These are phyloP conservation scores for Heterodera schachtii DNA, from an alignment of 1,140 invertebrate genomes.

Conservation along the genomic window DNA sequence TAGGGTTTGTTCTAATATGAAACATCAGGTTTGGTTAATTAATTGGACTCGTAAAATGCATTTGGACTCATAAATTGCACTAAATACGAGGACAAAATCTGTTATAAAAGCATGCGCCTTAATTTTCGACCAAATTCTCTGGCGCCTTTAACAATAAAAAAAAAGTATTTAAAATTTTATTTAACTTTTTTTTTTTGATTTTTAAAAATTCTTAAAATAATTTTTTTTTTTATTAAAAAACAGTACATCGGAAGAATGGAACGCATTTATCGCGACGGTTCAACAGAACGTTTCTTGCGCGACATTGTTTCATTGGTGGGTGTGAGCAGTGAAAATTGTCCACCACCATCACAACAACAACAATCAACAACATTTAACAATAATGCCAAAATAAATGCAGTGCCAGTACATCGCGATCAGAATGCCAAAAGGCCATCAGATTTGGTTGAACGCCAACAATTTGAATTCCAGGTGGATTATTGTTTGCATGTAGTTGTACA, in stretches of 20 bases:
- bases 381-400: not conserved
- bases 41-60: too few species aligned
- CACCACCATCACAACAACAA: not conserved
- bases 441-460: constrained; percentile 35
- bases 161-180: not conserved
- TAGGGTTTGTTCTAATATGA: too few species aligned
- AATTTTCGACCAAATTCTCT: too few species aligned
- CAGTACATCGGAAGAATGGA: constrained; percentile 51
- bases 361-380: not conserved
- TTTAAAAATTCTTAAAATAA: not conserved
- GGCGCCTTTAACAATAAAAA: too few species aligned
- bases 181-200: not conserved
- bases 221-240: not conserved
- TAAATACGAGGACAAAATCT: too few species aligned
- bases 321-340: constrained; percentile 41
- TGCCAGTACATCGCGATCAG: constrained; percentile 3
- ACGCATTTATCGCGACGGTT: constrained; percentile 56
- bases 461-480: constrained; percentile 36
- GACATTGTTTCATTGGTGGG: constrained; percentile 53
- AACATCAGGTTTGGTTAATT: too few species aligned
- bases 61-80: too few species aligned
- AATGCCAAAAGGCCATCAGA: not conserved
- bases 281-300: constrained; percentile 52
- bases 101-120: too few species aligned
- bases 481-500: not conserved